Base-by-base conservation (phyloP, 2,797 vertebrate genomes). In the Craterocephalus amniculus region DNA sequence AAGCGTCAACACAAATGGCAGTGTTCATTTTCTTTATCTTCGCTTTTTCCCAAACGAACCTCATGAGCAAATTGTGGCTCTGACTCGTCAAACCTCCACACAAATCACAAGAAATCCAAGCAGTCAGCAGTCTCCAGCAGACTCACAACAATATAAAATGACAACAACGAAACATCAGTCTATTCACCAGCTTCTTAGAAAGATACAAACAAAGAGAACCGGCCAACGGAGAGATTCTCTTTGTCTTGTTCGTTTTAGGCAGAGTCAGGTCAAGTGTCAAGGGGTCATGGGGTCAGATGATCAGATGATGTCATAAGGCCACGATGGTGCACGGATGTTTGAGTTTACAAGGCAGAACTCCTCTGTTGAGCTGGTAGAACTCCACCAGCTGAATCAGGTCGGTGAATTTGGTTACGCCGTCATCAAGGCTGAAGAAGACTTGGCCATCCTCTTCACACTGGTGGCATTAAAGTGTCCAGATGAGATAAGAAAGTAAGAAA, bases 361-460 rank as follows among this genome's bases (percentile, higher is more conserved):
- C 98, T 93, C 96, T 96, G 95, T 99, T 99, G 86, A 99, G 96
- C 94, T 99, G 98, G 94, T 99, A 99, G 90, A 99, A 99, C 92
- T 99, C 98, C 83, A 99, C 98, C 91, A 99, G 95, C 87, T 99
- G 97, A 85, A 99, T 99, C 93, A 99, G 94, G 93, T 99, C 97
- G 2, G 95, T 97, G 93, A 99, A 99, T 94, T 97, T 98, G 92
- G 98, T 99, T 93, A 96, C 95, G 79, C 97, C 96, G 22, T 99
- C 98, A 56, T 99, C 98, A 86, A 99, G 96, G 91, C 96, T 99
- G 92, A 98, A 98, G 95, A 97, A 99, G 67, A 94, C 89, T 90
- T 98, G 97, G 75, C 97, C 96, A 1, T 99, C 97, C 72, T 99
- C 98, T 95, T 99, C 98, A 80, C 95, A 97, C 97, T 99, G 71